Evolutionary conservation across 2,113 vertebrate genomes (phyloP), one percentile per base, ranked within the genome.

Genomic region (Rhea pennata): DNA sequence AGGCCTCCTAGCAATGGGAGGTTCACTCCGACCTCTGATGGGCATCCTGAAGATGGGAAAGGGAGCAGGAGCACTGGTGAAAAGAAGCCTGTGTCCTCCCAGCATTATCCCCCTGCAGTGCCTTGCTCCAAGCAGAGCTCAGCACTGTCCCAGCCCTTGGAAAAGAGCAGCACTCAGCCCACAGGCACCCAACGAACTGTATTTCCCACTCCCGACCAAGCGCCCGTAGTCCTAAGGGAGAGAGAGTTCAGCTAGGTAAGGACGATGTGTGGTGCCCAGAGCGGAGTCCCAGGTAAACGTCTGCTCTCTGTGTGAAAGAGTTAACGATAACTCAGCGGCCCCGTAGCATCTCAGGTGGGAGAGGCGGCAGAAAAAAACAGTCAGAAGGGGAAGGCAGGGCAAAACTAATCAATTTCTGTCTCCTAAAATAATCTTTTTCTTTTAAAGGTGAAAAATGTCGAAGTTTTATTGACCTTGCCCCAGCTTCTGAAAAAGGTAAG

Each of bases 391-490:
- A 33, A 77, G 56, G 56, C 27, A 40, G n/a, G 82, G 67, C 2
- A 5, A 40, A 87, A 39, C 6, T n/a, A 22, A 15, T 59, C 74
- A n/a, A 36, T 14, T 64, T 31, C 29, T 71, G 48, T 78, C 67
- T 84, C 67, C 66, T 95, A 54, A 39, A 58, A 64, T 12, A 90
- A 90, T 54, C 27, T 61, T 96, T 96, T 92, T 92, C 91, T 98
- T 95, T 98, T 97, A 87, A 94, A 99, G 99, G 99, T 98, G 99
- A 99, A 97, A 99, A 98, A 98, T 99, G 99, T 92, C 98, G 99
- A 97, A 99, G 99, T 97, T 99, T 99, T 98, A 99, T 99, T 97
- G 99, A 99, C 98, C 98, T 99, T 96, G 99, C 99, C 90, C 99
- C 99, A 2, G 99, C 99, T 8, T 99, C 99, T 12, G 99, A 99